Evolutionary conservation across 2,888 invertebrate genomes (phyloP).

Genomic region (Caenorhabditis wallacei): DNA sequence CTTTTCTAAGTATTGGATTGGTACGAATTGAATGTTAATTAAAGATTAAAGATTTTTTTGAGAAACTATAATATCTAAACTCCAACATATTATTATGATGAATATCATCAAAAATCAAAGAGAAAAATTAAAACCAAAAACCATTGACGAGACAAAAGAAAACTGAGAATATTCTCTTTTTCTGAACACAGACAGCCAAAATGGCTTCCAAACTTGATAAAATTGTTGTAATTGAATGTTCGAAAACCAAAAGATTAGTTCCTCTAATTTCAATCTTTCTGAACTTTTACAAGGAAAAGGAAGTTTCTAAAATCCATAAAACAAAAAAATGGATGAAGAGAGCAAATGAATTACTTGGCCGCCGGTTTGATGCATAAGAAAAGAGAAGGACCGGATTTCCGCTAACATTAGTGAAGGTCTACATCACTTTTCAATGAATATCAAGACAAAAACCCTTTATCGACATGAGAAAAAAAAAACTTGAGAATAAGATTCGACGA

Average conservation of each 20-base stretch:
- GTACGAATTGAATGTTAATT: too few relatives aligned
- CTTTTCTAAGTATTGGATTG: too few relatives aligned
- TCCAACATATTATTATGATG: too few relatives aligned
- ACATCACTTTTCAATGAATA: slow-evolving; percentile 19
- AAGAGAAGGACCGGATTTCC: slow-evolving; percentile 23
- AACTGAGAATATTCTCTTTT: neutral
- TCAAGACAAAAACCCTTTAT: neutral
- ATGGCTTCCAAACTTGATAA: neutral
- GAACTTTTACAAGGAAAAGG: neutral
- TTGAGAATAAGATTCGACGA: neutral
- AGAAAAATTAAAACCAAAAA: neutral
- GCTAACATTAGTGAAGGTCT: slow-evolving; percentile 23
- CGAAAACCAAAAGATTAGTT: slow-evolving; percentile 13
- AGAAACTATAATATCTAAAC: too few relatives aligned
- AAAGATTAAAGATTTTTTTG: too few relatives aligned
- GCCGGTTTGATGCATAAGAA: slow-evolving; percentile 18
- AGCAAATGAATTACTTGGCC: slow-evolving; percentile 16
- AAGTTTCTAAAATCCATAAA: neutral
- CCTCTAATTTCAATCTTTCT: slow-evolving; percentile 4
- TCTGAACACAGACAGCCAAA: neutral
- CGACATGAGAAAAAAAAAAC: neutral
- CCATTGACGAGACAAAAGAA: too few relatives aligned
- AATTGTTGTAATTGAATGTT: slow-evolving; percentile 4
- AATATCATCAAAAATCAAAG: neutral
- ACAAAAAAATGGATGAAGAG: neutral